Percentiles rank a stretch among this genome's conserved stretches.
Evolutionary conservation across 2,888 invertebrate species (phyloP).

Genomic region (Keiferia lycopersicella): DNA sequence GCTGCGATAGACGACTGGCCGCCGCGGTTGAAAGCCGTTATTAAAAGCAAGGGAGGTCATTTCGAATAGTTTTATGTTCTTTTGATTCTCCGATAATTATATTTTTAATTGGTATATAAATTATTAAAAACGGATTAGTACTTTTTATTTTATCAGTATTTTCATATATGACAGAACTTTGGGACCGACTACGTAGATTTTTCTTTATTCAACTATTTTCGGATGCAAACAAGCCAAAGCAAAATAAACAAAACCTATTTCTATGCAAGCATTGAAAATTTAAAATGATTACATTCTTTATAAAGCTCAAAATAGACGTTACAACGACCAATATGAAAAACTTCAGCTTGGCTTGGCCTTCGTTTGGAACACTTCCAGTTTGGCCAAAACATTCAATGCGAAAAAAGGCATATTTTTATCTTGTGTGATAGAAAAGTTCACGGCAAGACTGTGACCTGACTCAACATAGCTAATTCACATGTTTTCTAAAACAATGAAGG

Average conservation of each 20-base stretch:
- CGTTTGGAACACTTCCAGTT: constrained; percentile 5
- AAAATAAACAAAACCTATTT: neutral
- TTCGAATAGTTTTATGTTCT: too few relatives aligned
- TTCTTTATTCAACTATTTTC: neutral
- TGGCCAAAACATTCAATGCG: neutral
- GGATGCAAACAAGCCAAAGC: neutral
- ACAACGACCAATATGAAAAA: neutral
- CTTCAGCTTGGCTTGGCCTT: constrained; percentile 5
- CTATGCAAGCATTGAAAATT: neutral
- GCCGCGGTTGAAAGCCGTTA: too few relatives aligned
- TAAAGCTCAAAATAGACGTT: neutral
- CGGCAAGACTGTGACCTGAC: neutral
- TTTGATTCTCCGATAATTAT: too few relatives aligned
- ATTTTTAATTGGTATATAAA: too few relatives aligned
- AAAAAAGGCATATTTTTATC: too few relatives aligned
- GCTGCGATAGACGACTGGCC: too few relatives aligned
- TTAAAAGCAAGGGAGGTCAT: too few relatives aligned
- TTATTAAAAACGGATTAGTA: too few relatives aligned
- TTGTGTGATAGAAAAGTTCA: neutral
- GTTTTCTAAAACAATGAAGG: neutral
- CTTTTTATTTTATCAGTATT: too few relatives aligned
- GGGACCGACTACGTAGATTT: too few relatives aligned
- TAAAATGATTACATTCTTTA: neutral
- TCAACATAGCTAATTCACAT: neutral
- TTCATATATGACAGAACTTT: too few relatives aligned